phyloP scores from a whole-genome alignment of 2,888 invertebrate genomes.

The Sesia bembeciformis region DNA sequence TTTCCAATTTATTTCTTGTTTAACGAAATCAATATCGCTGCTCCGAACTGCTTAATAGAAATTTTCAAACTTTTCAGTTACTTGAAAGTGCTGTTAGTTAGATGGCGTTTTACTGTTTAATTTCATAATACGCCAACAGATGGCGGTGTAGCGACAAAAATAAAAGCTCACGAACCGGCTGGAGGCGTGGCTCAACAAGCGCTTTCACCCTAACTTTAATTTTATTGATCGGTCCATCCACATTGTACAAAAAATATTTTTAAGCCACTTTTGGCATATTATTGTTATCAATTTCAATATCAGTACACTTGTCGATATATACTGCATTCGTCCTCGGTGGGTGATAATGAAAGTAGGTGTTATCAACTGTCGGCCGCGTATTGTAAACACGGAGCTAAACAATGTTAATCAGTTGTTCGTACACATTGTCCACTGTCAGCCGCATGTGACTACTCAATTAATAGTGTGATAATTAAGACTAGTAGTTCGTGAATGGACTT shows the following conservation, averaged over 20 bases:
- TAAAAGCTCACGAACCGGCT: background rate
- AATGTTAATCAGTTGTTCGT: constrained; percentile 44
- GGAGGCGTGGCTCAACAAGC: constrained; percentile 48
- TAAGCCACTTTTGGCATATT: constrained; percentile 31
- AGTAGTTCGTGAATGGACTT: constrained; percentile 5
- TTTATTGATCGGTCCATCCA: constrained; percentile 51
- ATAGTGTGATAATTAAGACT: constrained; percentile 5
- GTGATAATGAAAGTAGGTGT: constrained; percentile 27
- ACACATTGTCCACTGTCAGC: constrained; percentile 15
- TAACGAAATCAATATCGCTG: too few species aligned
- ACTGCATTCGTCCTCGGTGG: constrained; percentile 22
- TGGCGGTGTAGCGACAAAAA: constrained; percentile 35
- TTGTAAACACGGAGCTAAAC: constrained; percentile 23
- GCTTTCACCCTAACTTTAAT: constrained; percentile 54
- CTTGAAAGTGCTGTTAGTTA: too few species aligned
- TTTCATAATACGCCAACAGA: constrained; percentile 19
- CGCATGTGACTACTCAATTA: constrained; percentile 22
- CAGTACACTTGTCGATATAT: constrained; percentile 19
- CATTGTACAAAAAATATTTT: constrained; percentile 36
- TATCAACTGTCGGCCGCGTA: constrained; percentile 26
- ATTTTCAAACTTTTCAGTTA: too few species aligned
- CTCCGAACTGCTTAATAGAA: too few species aligned
- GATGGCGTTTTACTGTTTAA: too few species aligned
- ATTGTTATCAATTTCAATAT: constrained; percentile 18
- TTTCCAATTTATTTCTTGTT: too few species aligned